A percentile compares a stretch with the other conserved stretches of the same genome.
Evolutionary conservation across 2,888 invertebrate species (phyloP).

Genomic region (Stegana nigrithorax): DNA sequence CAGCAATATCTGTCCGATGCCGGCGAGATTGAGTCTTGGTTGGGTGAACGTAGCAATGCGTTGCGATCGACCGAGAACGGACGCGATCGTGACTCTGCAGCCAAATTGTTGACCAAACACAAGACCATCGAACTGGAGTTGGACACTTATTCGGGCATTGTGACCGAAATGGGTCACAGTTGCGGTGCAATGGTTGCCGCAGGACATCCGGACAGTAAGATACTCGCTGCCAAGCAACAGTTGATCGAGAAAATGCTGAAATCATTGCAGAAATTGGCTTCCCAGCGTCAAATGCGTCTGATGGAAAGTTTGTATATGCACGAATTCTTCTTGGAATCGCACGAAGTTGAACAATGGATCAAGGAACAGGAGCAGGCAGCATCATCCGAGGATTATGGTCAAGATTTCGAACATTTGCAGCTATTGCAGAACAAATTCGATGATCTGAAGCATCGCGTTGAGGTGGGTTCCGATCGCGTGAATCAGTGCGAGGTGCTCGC

Average conservation of each 20-base stretch:
- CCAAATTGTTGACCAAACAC: constrained; percentile 93
- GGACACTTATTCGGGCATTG: constrained; percentile 91
- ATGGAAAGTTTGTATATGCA: constrained; percentile 93
- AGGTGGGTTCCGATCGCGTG: constrained; percentile 90
- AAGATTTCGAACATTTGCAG: constrained; percentile 91
- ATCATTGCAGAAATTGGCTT: constrained; percentile 83
- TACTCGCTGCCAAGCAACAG: constrained; percentile 81
- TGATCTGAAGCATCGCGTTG: constrained; percentile 90
- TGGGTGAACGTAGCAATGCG: constrained; percentile 86
- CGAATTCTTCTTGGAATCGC: constrained; percentile 90
- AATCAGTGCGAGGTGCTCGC: constrained; percentile 91
- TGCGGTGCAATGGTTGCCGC: constrained; percentile 84
- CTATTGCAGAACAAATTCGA: constrained; percentile 90
- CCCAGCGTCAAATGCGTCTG: constrained; percentile 82
- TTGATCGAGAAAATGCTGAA: constrained; percentile 82
- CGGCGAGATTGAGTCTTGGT: constrained; percentile 92
- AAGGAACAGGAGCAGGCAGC: constrained; percentile 90
- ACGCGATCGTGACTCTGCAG: constrained; percentile 89
- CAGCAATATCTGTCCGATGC: constrained; percentile 94
- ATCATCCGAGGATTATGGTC: constrained; percentile 92
- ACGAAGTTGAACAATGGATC: constrained; percentile 92
- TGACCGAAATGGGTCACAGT: constrained; percentile 91
- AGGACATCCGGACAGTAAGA: constrained; percentile 86
- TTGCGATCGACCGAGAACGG: constrained; percentile 87
- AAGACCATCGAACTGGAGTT: constrained; percentile 92